phyloP scores from a whole-genome alignment of 1,140 invertebrate genomes.

The Aphelenchoides besseyi region DNA sequence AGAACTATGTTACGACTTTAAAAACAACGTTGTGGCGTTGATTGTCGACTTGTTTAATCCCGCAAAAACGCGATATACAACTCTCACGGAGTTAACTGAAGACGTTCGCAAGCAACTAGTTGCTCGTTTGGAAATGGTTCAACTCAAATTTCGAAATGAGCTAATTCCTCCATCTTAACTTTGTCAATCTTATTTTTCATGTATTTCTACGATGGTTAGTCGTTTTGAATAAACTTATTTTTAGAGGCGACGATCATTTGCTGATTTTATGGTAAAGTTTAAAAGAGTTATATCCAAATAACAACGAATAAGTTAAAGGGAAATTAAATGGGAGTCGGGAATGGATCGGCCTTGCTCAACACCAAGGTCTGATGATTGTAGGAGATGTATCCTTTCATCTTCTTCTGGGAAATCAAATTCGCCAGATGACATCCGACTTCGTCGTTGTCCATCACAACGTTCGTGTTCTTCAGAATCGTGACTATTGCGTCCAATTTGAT shows the following conservation, averaged over 20 bases:
- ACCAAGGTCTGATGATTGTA: slow-evolving; percentile 93
- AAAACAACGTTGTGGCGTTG: slow-evolving; percentile 45
- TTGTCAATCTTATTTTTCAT: not conserved
- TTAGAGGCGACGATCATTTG: not conserved
- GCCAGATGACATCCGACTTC: slow-evolving; percentile 93
- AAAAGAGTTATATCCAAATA: not conserved
- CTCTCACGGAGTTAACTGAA: slow-evolving; percentile 37
- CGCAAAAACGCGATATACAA: slow-evolving; percentile 45
- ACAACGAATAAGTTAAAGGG: not conserved
- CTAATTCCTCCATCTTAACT: slow-evolving; percentile 31
- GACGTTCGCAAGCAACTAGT: slow-evolving; percentile 38
- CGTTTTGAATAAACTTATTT: slow-evolving; percentile 8
- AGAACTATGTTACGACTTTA: slow-evolving; percentile 44
- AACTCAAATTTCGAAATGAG: slow-evolving; percentile 47
- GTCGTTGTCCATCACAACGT: slow-evolving; percentile 80
- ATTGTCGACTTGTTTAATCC: slow-evolving; percentile 44
- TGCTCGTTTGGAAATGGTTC: slow-evolving; percentile 38
- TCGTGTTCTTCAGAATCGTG: slow-evolving; percentile 73
- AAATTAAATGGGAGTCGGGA: slow-evolving; percentile 69
- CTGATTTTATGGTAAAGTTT: no score
- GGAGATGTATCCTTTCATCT: slow-evolving; percentile 87
- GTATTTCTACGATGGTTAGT: not conserved
- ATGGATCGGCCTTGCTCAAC: slow-evolving; percentile 92
- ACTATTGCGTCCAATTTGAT: slow-evolving; percentile 81
- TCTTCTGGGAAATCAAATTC: slow-evolving; percentile 82